phyloP scores from a whole-genome alignment of 1,140 invertebrate genomes.

The Glossosoma conforme region DNA sequence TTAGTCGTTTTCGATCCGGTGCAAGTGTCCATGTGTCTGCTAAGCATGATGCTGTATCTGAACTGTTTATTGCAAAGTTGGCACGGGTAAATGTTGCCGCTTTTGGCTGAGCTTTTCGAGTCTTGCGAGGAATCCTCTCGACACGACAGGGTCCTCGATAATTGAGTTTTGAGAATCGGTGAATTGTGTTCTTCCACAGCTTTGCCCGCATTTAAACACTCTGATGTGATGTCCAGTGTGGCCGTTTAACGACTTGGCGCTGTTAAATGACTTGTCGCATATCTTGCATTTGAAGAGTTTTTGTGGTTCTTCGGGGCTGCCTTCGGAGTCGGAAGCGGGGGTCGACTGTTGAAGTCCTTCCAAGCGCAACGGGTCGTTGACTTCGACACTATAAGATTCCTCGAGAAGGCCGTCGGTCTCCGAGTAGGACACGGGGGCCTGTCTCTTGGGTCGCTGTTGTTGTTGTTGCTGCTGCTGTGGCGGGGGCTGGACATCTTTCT shows the following conservation, averaged over 20 bases:
- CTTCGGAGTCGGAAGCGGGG: conserved; percentile 31
- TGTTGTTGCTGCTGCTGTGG: conserved; percentile 27
- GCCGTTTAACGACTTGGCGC: conserved; percentile 24
- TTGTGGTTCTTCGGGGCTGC: conserved; percentile 34
- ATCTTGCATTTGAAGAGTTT: conserved; percentile 35
- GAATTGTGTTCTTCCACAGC: too few relatives aligned
- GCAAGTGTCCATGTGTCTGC: conserved; percentile 33
- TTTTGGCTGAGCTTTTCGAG: conserved; percentile 33
- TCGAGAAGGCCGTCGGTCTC: conserved; percentile 16
- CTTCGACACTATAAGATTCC: conserved; percentile 27
- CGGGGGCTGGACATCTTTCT: conserved; percentile 32
- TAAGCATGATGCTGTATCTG: conserved; percentile 44
- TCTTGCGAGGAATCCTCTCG: conserved; percentile 4
- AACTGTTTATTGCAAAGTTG: conserved; percentile 43
- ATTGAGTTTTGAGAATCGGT: too few relatives aligned
- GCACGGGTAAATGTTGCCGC: conserved; percentile 38
- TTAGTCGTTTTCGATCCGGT: conserved; percentile 23
- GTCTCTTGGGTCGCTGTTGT: conserved; percentile 28
- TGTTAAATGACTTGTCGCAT: conserved; percentile 38
- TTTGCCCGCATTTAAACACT: too few relatives aligned
- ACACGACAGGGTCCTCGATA: too few relatives aligned
- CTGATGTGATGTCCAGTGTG: conserved; percentile 36
- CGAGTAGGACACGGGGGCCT: conserved; percentile 2
- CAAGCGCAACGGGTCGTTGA: conserved; percentile 16
- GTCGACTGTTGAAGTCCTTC: conserved; percentile 19